phyloP scores from a whole-genome alignment of 2,888 invertebrate genomes.

The Tipula helvola region DNA sequence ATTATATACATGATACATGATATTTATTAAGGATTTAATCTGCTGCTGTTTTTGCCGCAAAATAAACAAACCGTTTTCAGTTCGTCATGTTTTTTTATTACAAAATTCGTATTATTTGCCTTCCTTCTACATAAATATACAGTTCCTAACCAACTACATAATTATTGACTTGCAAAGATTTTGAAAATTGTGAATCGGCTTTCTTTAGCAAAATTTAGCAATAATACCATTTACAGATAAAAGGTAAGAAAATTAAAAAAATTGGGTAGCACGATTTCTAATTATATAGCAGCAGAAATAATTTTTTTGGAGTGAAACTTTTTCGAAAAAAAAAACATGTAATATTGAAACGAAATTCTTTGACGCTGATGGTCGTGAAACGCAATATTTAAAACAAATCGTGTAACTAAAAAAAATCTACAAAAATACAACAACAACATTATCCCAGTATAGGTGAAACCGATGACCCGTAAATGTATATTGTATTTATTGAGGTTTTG shows the following conservation, averaged over 20 bases:
- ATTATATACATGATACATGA: not conserved
- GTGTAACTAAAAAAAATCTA: too few species aligned
- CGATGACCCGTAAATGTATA: too few species aligned
- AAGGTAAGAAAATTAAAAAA: not conserved
- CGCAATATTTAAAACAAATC: too few species aligned
- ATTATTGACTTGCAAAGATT: not conserved
- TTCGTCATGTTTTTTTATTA: not conserved
- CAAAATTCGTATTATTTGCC: not conserved
- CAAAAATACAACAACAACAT: too few species aligned
- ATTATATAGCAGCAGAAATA: too few species aligned
- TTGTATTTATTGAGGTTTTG: too few species aligned
- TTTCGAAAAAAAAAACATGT: too few species aligned
- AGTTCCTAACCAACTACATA: not conserved
- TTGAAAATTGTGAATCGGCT: not conserved
- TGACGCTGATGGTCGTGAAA: too few species aligned
- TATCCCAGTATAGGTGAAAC: too few species aligned
- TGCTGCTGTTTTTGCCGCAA: not conserved
- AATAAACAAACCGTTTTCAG: not conserved
- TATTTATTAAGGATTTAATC: not conserved
- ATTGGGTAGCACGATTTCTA: not conserved
- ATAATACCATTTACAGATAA: not conserved
- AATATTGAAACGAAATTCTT: too few species aligned
- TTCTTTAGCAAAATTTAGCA: not conserved
- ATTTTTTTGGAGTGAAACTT: too few species aligned
- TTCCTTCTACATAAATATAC: not conserved